Percentiles rank a stretch among this genome's conserved stretches.
Conservation (phyloP, 2,797 vertebrate species). For the Sebastiscus albofasciatus region DNA sequence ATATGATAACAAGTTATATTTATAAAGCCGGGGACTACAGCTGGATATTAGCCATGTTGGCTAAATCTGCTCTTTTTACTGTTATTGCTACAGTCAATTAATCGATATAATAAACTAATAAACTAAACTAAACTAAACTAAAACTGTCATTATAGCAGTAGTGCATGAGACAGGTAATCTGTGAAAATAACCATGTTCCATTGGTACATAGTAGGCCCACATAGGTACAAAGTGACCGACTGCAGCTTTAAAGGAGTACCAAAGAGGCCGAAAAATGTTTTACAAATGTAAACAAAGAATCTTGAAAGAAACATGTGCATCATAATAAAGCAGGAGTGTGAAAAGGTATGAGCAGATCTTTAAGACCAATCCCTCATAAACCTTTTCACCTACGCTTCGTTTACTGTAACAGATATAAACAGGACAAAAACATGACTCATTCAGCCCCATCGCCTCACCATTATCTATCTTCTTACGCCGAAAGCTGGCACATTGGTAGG, state of each 20-base stretch:
- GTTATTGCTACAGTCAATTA: no score
- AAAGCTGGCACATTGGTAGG: slow-evolving; percentile 75
- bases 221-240: no score
- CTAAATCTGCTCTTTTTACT: no score
- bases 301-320: not conserved
- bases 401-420: not conserved
- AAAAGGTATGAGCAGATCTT: not conserved
- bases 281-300: not conserved
- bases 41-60: no score
- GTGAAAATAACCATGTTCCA: no score
- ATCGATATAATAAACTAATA: no score
- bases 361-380: not conserved
- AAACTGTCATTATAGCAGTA: no score
- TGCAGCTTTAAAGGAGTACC: not conserved
- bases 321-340: not conserved
- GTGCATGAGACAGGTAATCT: no score
- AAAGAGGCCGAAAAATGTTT: not conserved
- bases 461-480: slow-evolving; percentile 61
- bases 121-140: no score
- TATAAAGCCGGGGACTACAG: no score
- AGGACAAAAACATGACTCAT: not conserved
- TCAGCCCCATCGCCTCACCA: slow-evolving; percentile 48
- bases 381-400: not conserved
- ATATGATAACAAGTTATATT: no score
- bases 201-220: no score